Conservation (phyloP, 2,888 invertebrate genomes). For the Meteorus cinctellus region DNA sequence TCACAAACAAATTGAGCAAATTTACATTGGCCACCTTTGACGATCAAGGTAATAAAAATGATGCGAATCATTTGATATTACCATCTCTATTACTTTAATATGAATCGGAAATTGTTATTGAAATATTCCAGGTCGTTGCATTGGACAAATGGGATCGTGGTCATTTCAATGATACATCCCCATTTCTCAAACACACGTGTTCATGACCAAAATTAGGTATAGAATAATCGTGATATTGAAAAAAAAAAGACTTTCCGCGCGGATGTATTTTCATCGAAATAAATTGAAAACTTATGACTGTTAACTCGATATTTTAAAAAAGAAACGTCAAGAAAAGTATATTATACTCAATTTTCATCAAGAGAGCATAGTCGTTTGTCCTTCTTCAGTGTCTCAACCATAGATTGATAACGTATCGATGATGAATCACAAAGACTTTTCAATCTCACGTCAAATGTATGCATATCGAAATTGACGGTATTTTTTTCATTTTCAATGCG, state of each 20-base stretch:
- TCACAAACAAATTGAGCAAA: conserved; percentile 90
- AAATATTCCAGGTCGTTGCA: conserved; percentile 79
- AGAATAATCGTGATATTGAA: conserved; percentile 52
- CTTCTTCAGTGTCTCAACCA: conserved; percentile 62
- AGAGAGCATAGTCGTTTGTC: conserved; percentile 52
- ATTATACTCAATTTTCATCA: conserved; percentile 31
- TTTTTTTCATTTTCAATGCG: conserved; percentile 76
- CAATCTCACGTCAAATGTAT: conserved; percentile 78
- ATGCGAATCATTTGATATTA: not conserved
- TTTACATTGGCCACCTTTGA: conserved; percentile 92
- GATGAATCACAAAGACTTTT: conserved; percentile 78
- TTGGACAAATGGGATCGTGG: conserved; percentile 91
- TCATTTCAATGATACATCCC: conserved; percentile 76
- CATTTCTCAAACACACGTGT: conserved; percentile 41
- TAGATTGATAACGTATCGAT: conserved; percentile 72
- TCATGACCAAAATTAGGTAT: conserved; percentile 46
- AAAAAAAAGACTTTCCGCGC: conserved; percentile 48
- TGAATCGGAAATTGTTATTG: conserved; percentile 3
- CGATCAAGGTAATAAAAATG: conserved; percentile 79
- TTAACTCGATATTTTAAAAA: conserved; percentile 42
- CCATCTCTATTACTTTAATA: not conserved
- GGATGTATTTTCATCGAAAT: conserved; percentile 53
- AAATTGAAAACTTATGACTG: conserved; percentile 48
- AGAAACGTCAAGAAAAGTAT: not conserved
- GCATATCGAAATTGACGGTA: conserved; percentile 74